Conservation (phyloP, 35 echinoderm and acorn worm species). For the Hemicentrotus pulcherrimus region DNA sequence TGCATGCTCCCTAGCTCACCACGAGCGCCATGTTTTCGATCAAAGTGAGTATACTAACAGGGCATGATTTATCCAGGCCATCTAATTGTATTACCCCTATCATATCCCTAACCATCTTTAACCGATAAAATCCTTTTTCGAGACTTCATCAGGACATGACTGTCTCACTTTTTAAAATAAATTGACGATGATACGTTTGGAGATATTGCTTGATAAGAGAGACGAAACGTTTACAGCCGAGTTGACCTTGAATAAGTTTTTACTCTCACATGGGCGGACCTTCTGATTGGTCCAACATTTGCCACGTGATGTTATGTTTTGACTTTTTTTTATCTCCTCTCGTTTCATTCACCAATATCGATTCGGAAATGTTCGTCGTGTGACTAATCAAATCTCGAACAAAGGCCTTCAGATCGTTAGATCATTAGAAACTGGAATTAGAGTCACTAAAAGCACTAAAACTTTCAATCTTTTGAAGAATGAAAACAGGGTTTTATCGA, state of each 20-base stretch:
- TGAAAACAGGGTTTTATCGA: background rate
- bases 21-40: background rate
- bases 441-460: background rate
- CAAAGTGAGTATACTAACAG: slow-evolving; percentile 9
- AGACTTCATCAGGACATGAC: background rate
- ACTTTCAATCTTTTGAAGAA: background rate
- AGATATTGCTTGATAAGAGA: slow-evolving; percentile 7
- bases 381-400: background rate
- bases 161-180: background rate
- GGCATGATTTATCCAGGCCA: background rate
- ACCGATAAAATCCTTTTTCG: background rate
- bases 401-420: background rate
- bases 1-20: background rate
- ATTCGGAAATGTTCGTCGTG: slow-evolving; percentile 10
- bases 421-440: background rate
- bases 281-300: slow-evolving; percentile 31
- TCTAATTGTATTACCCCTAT: background rate
- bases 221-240: background rate
- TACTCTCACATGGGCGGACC: background rate
- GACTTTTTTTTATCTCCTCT: background rate
- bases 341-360: slow-evolving; percentile 8
- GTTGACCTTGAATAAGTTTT: slow-evolving; percentile 19
- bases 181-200: background rate
- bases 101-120: background rate
- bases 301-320: slow-evolving; percentile 28